Evolutionary conservation across 2,797 vertebrate species (phyloP), one percentile per base, ranked within the genome.

Genomic region (Zenarchopterus dispar): DNA sequence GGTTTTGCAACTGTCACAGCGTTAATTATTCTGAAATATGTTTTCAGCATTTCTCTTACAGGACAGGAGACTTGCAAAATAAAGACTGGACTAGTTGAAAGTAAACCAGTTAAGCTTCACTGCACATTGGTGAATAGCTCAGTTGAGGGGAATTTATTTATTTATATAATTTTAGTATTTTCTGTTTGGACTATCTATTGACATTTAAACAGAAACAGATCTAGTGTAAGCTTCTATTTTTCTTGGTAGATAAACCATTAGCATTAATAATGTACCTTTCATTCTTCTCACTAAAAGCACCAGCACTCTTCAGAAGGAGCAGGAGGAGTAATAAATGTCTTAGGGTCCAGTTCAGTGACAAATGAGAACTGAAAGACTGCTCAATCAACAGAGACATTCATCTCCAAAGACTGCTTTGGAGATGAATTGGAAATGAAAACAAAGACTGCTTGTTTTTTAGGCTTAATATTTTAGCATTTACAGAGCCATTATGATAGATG

Each of bases 1-100:
- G 73, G 91, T 80, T 64, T 47, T 39, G 55, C 22, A 47, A 17
- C 2, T 36, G 36, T 10, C 2, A 15, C 10, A 24, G 7, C 21
- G 15, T 50, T 42, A 53, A 9, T 24, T 63, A 11, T 19, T 42
- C 16, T 51, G 26, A 62, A 2, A 43, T 39, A 4, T 5, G 13
- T 46, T n/a, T 24, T 43, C 2, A 10, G 48, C 5, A 44, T 56
- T 48, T 17, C 5, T 28, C 11, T 6, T 15, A 11, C 7, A 45
- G 11, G 2, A 44, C 17, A 56, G 9, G 1, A 6, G 24, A 49
- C 3, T 1, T 41, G 0, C 2, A 21, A 55, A 62, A 49, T 23
- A 24, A 36, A 39, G 22, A 21, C 7, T 3, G 2, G 23, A 24
- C 3, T 4, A 6, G 22, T n/a, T 31, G 2, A 62, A 57, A 42